phyloP scores from a whole-genome alignment of 2,113 vertebrate species.

The Oxygymnocypris stewartii region DNA sequence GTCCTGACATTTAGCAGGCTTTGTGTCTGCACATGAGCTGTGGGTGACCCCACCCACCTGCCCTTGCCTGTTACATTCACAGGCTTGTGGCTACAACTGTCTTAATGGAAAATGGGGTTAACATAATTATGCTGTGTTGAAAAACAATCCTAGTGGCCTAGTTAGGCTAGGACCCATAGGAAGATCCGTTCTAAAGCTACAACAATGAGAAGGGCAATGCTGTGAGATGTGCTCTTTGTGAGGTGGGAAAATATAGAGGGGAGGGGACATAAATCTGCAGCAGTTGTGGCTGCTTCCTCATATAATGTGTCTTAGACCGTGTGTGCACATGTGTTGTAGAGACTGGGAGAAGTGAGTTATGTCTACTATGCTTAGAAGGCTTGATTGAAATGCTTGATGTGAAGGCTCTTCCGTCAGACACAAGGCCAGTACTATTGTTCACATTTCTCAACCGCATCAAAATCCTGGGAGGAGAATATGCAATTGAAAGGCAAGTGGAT shows the following conservation, averaged over 20 bases:
- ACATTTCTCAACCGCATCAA: conserved; percentile 57
- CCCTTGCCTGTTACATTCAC: conserved; percentile 53
- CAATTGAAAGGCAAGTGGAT: conserved; percentile 53
- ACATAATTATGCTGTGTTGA: conserved; percentile 55
- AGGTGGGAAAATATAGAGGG: conserved; percentile 63
- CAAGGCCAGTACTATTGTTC: conserved; percentile 69
- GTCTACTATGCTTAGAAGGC: conserved; percentile 59
- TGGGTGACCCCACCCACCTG: conserved; percentile 44
- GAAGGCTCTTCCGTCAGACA: conserved; percentile 61
- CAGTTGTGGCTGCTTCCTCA: conserved; percentile 47
- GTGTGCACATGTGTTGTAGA: conserved; percentile 55
- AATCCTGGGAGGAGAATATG: conserved; percentile 48
- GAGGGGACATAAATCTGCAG: conserved; percentile 61
- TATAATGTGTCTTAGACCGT: conserved; percentile 56
- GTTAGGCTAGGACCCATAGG: conserved; percentile 59
- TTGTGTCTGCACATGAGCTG: neutral
- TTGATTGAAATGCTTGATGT: conserved; percentile 71
- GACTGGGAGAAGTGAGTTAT: conserved; percentile 66
- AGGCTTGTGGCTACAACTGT: conserved; percentile 60
- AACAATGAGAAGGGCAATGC: conserved; percentile 65
- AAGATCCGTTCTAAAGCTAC: conserved; percentile 62
- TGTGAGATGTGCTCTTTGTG: conserved; percentile 43
- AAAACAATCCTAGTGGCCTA: conserved; percentile 61
- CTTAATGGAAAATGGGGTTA: conserved; percentile 62
- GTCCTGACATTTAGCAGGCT: neutral